Percentiles rank a stretch among this genome's conserved stretches.
These are phyloP conservation scores for Apistogramma diplotaenia DNA, from an alignment of 2,113 vertebrate species.

Conservation along the genomic window DNA sequence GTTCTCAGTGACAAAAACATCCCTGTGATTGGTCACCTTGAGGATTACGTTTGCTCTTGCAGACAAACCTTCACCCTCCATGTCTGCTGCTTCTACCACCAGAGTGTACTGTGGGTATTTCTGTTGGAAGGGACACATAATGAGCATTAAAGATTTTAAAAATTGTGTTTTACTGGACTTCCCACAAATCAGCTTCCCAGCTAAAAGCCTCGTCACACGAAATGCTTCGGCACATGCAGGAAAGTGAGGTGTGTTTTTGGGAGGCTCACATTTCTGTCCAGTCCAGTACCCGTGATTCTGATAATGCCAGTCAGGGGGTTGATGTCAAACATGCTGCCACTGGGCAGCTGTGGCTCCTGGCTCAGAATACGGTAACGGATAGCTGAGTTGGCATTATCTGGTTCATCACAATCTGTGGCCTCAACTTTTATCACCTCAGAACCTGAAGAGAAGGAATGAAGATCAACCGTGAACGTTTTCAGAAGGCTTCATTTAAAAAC, in stretches of 20 bases:
- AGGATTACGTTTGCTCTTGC: too few species aligned
- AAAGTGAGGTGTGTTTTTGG: neutral
- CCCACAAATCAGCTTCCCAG: too few species aligned
- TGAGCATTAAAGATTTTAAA: too few species aligned
- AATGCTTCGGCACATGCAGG: too few species aligned
- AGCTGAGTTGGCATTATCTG: slow-evolving; percentile 69
- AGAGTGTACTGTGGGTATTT: neutral
- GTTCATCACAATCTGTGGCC: slow-evolving; percentile 80
- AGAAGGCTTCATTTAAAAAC: too few species aligned
- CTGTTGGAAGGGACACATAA: neutral
- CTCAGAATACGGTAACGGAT: slow-evolving; percentile 76
- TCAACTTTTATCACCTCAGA: slow-evolving; percentile 79
- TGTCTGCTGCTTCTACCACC: neutral
- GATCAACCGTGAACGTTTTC: too few species aligned
- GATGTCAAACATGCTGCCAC: slow-evolving; percentile 78
- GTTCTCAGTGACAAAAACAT: slow-evolving; percentile 48
- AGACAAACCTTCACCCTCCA: fast-evolving
- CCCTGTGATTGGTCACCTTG: too few species aligned
- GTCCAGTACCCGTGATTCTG: slow-evolving; percentile 70
- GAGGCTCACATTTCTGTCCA: slow-evolving; percentile 85
- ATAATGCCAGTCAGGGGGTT: slow-evolving; percentile 76
- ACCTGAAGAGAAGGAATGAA: slow-evolving; percentile 53
- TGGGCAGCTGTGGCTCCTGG: slow-evolving; percentile 71
- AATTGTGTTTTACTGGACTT: too few species aligned
- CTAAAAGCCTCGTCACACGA: too few species aligned